phyloP scores from a whole-genome alignment of 2,113 vertebrate species.

The Corvus hawaiiensis region DNA sequence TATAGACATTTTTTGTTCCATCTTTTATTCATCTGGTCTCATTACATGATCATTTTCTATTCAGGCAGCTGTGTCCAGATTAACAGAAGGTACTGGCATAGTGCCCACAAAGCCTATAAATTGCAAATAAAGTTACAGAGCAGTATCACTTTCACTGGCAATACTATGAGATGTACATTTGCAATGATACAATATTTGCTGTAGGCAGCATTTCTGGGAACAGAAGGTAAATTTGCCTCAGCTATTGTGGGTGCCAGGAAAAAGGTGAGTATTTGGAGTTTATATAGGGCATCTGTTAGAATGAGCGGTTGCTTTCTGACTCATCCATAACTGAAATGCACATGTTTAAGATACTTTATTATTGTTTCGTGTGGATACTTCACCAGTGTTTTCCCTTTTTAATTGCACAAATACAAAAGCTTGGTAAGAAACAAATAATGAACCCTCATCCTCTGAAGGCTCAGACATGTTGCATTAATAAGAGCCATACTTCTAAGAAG shows the following conservation, averaged over 20 bases:
- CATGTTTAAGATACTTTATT: background rate
- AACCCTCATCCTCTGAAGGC: background rate
- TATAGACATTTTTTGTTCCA: background rate
- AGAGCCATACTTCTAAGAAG: background rate
- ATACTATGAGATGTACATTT: background rate
- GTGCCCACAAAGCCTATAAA: background rate
- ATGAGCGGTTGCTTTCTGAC: background rate
- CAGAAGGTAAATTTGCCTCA: background rate
- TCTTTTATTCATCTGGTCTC: background rate
- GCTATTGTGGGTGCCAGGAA: background rate
- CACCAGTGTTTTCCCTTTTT: background rate
- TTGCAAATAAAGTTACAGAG: background rate
- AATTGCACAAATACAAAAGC: background rate
- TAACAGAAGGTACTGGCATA: background rate
- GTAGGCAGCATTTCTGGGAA: background rate
- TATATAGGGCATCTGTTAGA: background rate
- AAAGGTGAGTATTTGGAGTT: background rate
- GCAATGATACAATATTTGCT: background rate
- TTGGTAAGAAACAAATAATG: background rate
- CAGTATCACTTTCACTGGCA: background rate
- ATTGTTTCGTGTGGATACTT: background rate
- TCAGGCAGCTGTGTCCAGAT: background rate
- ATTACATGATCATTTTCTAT: background rate
- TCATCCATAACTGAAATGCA: background rate
- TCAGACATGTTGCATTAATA: background rate